Conservation (phyloP, 2,797 vertebrate species). For the Sus cebifrons region DNA sequence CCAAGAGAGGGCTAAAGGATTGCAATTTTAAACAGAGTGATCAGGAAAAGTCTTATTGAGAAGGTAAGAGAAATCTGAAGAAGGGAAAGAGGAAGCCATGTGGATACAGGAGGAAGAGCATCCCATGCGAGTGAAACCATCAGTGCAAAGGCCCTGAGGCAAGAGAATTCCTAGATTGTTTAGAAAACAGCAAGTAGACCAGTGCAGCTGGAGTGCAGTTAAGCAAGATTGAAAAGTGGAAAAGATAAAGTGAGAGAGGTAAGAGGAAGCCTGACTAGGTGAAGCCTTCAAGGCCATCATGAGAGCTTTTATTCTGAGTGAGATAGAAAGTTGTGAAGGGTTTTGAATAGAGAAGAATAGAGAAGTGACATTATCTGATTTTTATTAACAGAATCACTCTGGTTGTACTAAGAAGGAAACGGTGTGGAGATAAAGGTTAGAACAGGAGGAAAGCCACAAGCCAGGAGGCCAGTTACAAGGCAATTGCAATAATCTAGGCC, state of each 20-base stretch:
- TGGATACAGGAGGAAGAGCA: background rate
- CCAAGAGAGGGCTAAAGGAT: background rate
- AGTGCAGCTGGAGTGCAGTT: background rate
- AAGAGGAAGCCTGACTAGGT: background rate
- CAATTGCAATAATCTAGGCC: background rate
- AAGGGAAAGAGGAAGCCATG: background rate
- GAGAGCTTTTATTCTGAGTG: background rate
- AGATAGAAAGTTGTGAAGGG: background rate
- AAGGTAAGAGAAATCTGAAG: background rate
- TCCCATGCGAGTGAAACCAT: background rate
- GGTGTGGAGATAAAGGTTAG: background rate
- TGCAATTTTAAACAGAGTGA: background rate
- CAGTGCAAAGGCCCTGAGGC: background rate
- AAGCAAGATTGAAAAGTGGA: background rate
- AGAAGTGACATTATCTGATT: background rate
- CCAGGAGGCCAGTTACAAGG: background rate
- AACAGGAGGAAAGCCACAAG: background rate
- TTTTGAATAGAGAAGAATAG: conserved; percentile 12
- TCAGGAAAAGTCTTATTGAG: background rate
- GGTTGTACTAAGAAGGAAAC: background rate
- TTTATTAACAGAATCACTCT: conserved; percentile 27
- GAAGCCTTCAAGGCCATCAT: background rate
- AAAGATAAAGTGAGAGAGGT: background rate
- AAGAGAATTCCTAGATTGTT: background rate
- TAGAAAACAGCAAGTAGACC: background rate